Base-by-base conservation (phyloP, 92 coral and sea anemone species). In the Umimayanthus chanpuru region DNA sequence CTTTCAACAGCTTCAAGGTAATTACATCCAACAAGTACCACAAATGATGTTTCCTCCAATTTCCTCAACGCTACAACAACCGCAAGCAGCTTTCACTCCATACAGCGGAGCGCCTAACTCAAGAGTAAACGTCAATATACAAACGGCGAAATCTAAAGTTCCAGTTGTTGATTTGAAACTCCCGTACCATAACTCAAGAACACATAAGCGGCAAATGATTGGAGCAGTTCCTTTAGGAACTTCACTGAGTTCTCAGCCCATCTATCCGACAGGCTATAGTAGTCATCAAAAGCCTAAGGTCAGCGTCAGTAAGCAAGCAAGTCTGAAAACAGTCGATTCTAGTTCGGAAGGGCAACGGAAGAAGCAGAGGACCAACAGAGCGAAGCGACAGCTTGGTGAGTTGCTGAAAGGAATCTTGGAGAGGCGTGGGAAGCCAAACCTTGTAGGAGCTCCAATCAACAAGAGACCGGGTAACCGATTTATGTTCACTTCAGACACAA, bases 351-450 rank as follows among this genome's bases (percentile, higher is more conserved):
- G 21, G 32, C 41, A 55, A 4, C 87, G 58, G 11, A 65, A 87
- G 32, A 73, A 49, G 15, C 67, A 49, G n/a, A 85, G 58, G n/a
- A 61, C n/a, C 7, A 76, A 30, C 43, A 93, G 81, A 87, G 25
- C 86, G 23, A 93, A 89, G 65, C 44, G 98, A 56, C 98, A 95
- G 86, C 88, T 95, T 53, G 92, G 85, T 64, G 81, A 91, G 68
- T 89, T 95, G 32, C 81, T 93, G 21, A 90, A 73, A 73, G 88
- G 92, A 32, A 74, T 93, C 10, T 50, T 95, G 36, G 93, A 92
- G 73, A 87, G 98, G 40, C 90, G 98, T 36, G 87, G 97, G 6
- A 93, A 94, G 5, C 93, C 97, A 49, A 94, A 90, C 67, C 71
- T 90, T 23, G n/a, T 92, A n/a, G 85, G 85, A 23, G 91, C 83